These are phyloP conservation scores for Scaptomyza caliginosa DNA, from an alignment of 2,888 invertebrate genomes.

Conservation along the genomic window DNA sequence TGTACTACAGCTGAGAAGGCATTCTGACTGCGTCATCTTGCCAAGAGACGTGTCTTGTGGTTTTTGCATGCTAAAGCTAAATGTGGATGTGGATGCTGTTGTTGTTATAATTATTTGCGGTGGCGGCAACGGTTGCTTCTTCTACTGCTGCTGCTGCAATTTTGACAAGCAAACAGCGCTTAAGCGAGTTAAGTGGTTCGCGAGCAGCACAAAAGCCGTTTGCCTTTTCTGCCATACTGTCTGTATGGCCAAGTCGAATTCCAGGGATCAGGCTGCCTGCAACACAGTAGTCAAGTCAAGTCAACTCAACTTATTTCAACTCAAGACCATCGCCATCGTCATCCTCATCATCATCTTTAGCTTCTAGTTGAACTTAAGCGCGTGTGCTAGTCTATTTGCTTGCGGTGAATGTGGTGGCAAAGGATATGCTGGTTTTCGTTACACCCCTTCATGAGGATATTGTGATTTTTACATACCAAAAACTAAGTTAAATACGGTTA, in stretches of 20 bases:
- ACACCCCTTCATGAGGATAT: not conserved
- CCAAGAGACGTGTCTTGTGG: conserved; percentile 51
- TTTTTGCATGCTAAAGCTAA: conserved; percentile 27
- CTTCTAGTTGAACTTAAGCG: conserved; percentile 61
- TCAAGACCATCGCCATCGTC: conserved; percentile 13
- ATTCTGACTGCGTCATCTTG: conserved; percentile 73
- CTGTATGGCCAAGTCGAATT: conserved; percentile 55
- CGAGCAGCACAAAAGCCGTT: conserved; percentile 58
- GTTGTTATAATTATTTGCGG: conserved; percentile 19
- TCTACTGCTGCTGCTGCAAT: conserved; percentile 63
- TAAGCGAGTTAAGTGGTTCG: conserved; percentile 74
- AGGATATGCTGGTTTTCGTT: not conserved
- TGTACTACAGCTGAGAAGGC: conserved; percentile 49
- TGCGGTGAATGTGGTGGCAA: not conserved
- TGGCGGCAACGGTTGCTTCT: conserved; percentile 17
- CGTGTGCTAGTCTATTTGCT: conserved; percentile 53
- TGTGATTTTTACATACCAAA: too few relatives aligned
- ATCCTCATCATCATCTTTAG: conserved; percentile 30
- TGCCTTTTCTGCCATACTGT: conserved; percentile 30
- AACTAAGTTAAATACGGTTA: too few relatives aligned
- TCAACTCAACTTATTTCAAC: conserved; percentile 19
- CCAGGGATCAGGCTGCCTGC: conserved; percentile 60
- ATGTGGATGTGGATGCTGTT: conserved; percentile 18
- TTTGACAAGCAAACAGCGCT: conserved; percentile 70
- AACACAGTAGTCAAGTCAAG: conserved; percentile 55